Base-by-base conservation (phyloP, 1,140 invertebrate genomes). In the Magallana ariakensis region DNA sequence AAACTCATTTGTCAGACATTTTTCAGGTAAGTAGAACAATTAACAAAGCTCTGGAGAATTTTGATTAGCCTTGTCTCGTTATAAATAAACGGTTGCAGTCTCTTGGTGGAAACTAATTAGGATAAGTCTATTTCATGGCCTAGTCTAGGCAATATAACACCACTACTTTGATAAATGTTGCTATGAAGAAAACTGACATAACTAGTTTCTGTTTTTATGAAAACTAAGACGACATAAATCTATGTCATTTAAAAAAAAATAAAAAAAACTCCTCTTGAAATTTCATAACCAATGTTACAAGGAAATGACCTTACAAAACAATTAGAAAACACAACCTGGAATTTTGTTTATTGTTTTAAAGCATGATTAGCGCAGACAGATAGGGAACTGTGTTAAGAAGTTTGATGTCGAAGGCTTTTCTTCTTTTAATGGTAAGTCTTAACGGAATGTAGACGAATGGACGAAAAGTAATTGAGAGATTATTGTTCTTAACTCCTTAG, bases 301-400 rank as follows among this genome's bases (percentile, higher is more conserved):
- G 66, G 66, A 75, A 75, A 75, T 75, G 66, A 75, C 66, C 66
- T 75, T 75, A 33, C 11, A n/a, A 75, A 75, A 75, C 22, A 75
- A 75, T 10, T 22, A 26, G 66, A 33, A 26, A 75, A 75, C 22
- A 75, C 11, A 26, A 75, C 10, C 13, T 13, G 26, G 15, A 75
- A 26, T 26, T 19, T 75, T 75, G 22, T 75, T 75, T 75, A 26
- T 75, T 46, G 33, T 46, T 46, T 5, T 46, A 26, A 26, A n/a
- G 58, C 58, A 16, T n/a, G 6, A 13, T 60, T n/a, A 13, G 58
- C 13, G 15, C n/a, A 13, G 1, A 60, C 13, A n/a, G 58, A 60
- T 15, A 13, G 15, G 9, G 58, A n/a, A 5, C 5, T n/a, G 15
- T 60, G 13, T 9, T 60, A n/a, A 60, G 58, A 60, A 60, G 33